Conservation (phyloP, 2,888 invertebrate species). For the Sphinx pinastri region DNA sequence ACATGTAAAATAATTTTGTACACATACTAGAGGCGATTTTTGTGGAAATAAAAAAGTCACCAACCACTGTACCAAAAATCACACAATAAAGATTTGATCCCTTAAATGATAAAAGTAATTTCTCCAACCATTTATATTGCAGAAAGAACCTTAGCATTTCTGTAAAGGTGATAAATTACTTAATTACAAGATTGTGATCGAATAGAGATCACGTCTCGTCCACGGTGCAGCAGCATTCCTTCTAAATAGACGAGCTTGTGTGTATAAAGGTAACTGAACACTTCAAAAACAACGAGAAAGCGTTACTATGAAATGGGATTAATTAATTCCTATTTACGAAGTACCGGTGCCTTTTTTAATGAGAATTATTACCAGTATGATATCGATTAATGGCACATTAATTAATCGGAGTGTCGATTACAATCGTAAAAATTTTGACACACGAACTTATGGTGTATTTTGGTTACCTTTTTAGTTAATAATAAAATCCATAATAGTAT, state of each 20-base stretch:
- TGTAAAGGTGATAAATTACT: constrained; percentile 33
- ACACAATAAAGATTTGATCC: too few species aligned
- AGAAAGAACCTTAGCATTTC: not conserved
- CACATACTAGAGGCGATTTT: too few species aligned
- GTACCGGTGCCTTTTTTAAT: not conserved
- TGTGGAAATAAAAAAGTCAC: too few species aligned
- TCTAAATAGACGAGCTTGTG: constrained; percentile 33
- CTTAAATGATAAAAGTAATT: too few species aligned
- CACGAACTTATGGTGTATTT: too few species aligned
- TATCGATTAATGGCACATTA: not conserved
- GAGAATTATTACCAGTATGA: not conserved
- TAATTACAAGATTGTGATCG: constrained; percentile 46
- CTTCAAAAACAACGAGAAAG: constrained; percentile 48
- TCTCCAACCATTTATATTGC: too few species aligned
- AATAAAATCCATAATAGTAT: too few species aligned
- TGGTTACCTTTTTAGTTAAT: too few species aligned
- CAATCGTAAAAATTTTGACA: too few species aligned
- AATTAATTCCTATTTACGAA: constrained; percentile 13
- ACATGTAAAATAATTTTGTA: too few species aligned
- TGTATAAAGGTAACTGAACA: constrained; percentile 35
- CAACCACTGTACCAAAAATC: too few species aligned
- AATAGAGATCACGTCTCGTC: constrained; percentile 30
- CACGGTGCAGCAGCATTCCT: not conserved
- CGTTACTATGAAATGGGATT: constrained; percentile 35
- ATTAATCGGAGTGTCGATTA: too few species aligned